phyloP scores from a whole-genome alignment of 2,113 vertebrate species.

The Chunga burmeisteri region DNA sequence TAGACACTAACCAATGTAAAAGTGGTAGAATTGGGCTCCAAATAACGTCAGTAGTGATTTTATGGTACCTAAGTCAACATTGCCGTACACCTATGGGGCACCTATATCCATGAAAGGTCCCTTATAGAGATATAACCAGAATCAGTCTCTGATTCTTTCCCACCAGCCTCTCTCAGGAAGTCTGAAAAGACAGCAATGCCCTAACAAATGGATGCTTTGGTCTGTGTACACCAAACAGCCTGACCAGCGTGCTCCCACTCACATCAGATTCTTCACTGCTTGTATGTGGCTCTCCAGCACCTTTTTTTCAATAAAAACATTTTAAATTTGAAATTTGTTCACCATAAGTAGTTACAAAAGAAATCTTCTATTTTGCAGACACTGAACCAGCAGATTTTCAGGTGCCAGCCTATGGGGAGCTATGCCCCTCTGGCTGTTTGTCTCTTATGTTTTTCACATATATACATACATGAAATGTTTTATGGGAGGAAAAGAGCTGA shows the following conservation, averaged over 20 bases:
- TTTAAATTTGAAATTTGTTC: neutral
- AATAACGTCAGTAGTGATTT: neutral
- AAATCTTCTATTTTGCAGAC: neutral
- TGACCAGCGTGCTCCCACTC: neutral
- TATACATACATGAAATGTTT: neutral
- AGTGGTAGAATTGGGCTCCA: neutral
- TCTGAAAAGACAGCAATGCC: neutral
- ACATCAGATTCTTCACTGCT: neutral
- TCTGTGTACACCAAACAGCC: neutral
- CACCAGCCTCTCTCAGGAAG: neutral
- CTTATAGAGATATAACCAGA: neutral
- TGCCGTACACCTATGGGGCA: neutral
- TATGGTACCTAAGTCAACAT: fast-evolving
- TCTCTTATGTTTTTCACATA: neutral
- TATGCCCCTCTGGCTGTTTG: neutral
- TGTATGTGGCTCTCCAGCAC: neutral
- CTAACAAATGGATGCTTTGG: neutral
- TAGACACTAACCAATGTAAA: neutral
- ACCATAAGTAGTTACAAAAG: neutral
- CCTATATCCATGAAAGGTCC: neutral
- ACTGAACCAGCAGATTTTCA: neutral
- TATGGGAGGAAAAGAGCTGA: neutral
- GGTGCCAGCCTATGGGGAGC: neutral
- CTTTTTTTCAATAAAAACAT: neutral
- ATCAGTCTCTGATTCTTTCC: neutral